Conservation (phyloP, 23 tunicate species). For the Trididemnum nubilum region DNA sequence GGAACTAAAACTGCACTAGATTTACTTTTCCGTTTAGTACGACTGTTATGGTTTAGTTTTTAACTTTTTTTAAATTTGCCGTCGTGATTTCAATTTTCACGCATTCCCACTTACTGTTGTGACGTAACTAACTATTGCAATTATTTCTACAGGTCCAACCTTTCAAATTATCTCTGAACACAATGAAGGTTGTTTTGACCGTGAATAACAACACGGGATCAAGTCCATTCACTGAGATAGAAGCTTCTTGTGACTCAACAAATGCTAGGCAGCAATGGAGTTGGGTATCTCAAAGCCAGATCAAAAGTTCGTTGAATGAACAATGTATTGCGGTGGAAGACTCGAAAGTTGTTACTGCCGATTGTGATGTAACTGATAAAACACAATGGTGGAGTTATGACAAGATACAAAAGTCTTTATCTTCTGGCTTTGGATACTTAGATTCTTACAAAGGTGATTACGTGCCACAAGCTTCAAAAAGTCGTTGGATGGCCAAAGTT, state of each 20-base stretch:
- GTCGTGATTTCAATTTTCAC: no score
- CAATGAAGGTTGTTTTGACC: constrained; percentile 50
- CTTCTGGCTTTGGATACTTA: constrained; percentile 24
- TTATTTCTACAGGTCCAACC: constrained; percentile 78
- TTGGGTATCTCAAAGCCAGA: constrained; percentile 61
- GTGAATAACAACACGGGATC: background rate
- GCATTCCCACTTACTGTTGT: background rate
- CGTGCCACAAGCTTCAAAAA: constrained; percentile 10
- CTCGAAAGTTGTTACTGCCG: constrained; percentile 33
- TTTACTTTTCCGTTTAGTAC: no score
- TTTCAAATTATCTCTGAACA: constrained; percentile 58
- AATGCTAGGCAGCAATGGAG: constrained; percentile 59
- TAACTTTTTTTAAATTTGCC: no score
- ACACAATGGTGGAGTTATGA: constrained; percentile 54
- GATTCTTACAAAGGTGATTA: constrained; percentile 23
- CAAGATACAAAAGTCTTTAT: background rate
- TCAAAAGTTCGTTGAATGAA: constrained; percentile 42
- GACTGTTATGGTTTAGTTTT: no score
- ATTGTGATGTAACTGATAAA: constrained; percentile 52
- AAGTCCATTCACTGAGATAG: background rate
- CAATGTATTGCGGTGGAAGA: constrained; percentile 52
- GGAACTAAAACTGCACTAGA: no score
- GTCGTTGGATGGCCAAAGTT: constrained; percentile 76
- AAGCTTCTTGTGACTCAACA: constrained; percentile 5
- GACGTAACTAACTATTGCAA: no score